Base-by-base conservation (phyloP, 2,888 invertebrate genomes). In the Oconnorella tubifera region DNA sequence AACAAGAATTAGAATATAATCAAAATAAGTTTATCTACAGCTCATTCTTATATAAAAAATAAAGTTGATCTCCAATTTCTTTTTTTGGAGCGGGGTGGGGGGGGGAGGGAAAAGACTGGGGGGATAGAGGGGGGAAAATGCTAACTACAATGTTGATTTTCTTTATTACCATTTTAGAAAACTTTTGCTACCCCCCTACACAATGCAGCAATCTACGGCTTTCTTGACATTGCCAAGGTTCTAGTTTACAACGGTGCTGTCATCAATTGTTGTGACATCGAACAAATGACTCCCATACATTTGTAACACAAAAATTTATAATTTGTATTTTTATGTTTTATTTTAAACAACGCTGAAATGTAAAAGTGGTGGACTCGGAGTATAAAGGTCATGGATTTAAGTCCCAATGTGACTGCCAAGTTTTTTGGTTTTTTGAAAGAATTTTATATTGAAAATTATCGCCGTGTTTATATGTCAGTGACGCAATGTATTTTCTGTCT, bases 221-320 rank as follows among this genome's bases (percentile, higher is more conserved):
- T 59, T 59, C 14, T 63, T 1, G 69, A 69, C 33, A 70, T 72
- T 10, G 66, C 67, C 29, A 63, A 64, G 49, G 62, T 70, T 2
- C 63, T 73, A 6, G 56, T 73, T 25, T 49, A 61, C 33, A 57
- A 68, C 14, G 70, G 70, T 1, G 73, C 71, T 6, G 63, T 71
- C n/a, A 67, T 72, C n/a, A 68, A 73, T 60, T 50, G 58, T 23
- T 32, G 57, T 23, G 72, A 73, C 59, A 25, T 33, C 19, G 72
- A 72, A 2, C 68, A 69, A 49, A 70, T 70, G 72, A 70, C 69
- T n/a, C 70, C 72, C 0, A 66, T 70, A 33, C 72, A 72, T 62
- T 69, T 62, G 72, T 72, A 62, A 23, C n/a, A n/a, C n/a, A n/a
- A 6, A 59, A 51, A 4, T 55, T n/a, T 40, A 40, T 27, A 6